Conservation (phyloP, 2,888 invertebrate genomes). For the Caenorhabditis sp. region DNA sequence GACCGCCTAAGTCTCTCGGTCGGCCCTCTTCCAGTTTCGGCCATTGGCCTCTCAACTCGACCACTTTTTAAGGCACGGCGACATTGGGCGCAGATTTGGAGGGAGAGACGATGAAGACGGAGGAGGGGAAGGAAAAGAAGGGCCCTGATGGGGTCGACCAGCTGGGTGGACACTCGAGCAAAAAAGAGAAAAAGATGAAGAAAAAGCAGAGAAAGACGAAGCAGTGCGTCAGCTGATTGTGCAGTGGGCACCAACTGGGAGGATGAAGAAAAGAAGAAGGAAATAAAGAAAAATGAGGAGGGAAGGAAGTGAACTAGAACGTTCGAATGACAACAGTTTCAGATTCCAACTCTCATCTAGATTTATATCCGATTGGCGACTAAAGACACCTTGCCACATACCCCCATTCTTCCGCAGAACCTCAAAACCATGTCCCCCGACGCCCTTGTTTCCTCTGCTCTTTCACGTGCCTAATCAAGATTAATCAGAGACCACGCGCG, state of each 20-base stretch:
- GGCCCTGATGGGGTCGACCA: slow-evolving; percentile 30
- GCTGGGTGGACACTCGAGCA: slow-evolving; percentile 46
- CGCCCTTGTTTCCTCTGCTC: too few species aligned
- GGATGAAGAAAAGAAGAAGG: not conserved
- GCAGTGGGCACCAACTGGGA: slow-evolving; percentile 26
- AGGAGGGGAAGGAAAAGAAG: slow-evolving; percentile 2
- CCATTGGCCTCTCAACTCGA: slow-evolving; percentile 51
- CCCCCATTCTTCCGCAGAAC: too few species aligned
- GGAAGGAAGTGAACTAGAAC: slow-evolving; percentile 29
- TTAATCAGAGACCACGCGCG: slow-evolving; percentile 22
- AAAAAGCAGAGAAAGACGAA: slow-evolving; percentile 33
- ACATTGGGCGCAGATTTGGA: slow-evolving; percentile 39
- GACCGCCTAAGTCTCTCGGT: slow-evolving; percentile 36
- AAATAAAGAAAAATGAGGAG: slow-evolving; percentile 26
- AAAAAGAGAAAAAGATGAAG: slow-evolving; percentile 25
- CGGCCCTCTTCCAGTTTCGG: slow-evolving; percentile 44
- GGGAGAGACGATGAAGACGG: slow-evolving; percentile 3
- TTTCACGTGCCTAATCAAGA: slow-evolving; percentile 21
- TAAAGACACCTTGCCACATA: too few species aligned
- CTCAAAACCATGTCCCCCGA: too few species aligned
- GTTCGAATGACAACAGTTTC: too few species aligned
- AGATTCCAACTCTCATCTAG: too few species aligned
- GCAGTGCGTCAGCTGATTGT: slow-evolving; percentile 48
- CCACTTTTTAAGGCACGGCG: slow-evolving; percentile 50
- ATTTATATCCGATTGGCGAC: too few species aligned